These are phyloP conservation scores for Fundulus diaphanus DNA, from an alignment of 2,797 vertebrate species.

Conservation along the genomic window DNA sequence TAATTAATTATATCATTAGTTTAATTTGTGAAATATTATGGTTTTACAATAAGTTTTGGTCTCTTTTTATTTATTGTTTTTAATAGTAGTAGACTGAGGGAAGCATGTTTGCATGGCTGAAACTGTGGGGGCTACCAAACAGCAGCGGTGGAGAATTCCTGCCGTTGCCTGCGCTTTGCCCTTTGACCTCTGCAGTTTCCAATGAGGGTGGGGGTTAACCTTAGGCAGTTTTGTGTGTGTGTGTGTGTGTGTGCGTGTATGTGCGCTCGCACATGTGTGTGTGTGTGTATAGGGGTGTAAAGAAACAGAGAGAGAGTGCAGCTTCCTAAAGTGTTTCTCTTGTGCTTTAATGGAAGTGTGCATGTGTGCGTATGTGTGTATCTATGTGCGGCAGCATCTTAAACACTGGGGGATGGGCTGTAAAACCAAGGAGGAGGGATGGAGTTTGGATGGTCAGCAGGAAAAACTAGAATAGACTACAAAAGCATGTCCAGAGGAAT, in stretches of 20 bases:
- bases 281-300: constrained; percentile 20
- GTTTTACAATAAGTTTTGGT: not conserved
- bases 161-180: constrained; percentile 75
- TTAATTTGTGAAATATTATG: not conserved
- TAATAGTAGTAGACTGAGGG: not conserved
- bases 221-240: constrained; percentile 63
- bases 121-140: constrained; percentile 41
- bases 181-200: constrained; percentile 73
- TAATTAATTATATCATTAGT: not conserved
- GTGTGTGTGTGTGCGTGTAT: constrained; percentile 40
- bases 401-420: constrained; percentile 59
- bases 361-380: constrained; percentile 42
- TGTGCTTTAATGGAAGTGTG: constrained; percentile 46
- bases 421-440: constrained; percentile 50
- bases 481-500: constrained; percentile 22
- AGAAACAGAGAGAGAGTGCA: constrained; percentile 50
- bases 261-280: constrained; percentile 20
- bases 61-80: not conserved
- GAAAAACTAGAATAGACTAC: constrained; percentile 44
- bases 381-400: constrained; percentile 47
- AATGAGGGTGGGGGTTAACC: constrained; percentile 76
- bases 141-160: constrained; percentile 75
- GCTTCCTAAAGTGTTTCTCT: constrained; percentile 61
- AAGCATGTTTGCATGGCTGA: constrained; percentile 34
- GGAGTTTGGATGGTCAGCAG: constrained; percentile 62